Evolutionary conservation across 1,140 invertebrate genomes (phyloP), one percentile per base, ranked within the genome.

Genomic region (Meloidogyne exigua): DNA sequence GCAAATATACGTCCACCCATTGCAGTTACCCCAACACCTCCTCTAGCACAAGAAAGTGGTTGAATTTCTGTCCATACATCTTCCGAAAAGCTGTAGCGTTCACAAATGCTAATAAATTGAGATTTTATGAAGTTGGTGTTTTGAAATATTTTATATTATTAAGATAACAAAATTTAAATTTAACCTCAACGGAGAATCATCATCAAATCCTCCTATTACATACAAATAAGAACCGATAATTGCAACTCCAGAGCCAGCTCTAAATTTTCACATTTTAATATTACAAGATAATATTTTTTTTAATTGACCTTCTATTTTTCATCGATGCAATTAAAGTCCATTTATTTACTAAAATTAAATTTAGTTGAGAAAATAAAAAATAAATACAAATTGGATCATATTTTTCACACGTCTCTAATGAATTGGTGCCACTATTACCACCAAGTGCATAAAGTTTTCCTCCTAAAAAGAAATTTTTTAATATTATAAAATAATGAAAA

Each of bases 171-270:
- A 57, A 57, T 57, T n/a, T n/a, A 2, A n/a, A 57, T 9, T 18
- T 7, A n/a, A 57, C 49, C 49, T 91, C 80, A 96, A 90, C 85
- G 95, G 96, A 0, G 93, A 92, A 82, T 93, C 92, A 32, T 94
- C 93, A 89, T 96, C 95, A 76, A 95, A 91, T 13, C 95, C 95
- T 69, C 95, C 95, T 23, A 95, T 93, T 13, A 93, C 94, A 89
- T 95, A 96, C 63, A 97, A 89, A 85, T 91, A 77, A 18, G 82
- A 75, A 66, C 82, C 82, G 15, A 84, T 71, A 11, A 84, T 80
- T 57, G 83, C 77, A 18, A 83, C 82, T 11, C 82, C 82, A 64
- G 76, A 79, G 12, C 82, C 82, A 11, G 82, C 82, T 76, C 69
- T 71, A 70, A 70, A 18, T 15, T 18, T 18, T 12, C 12, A 42